A percentile compares a stretch with the other conserved stretches of the same genome.
These are phyloP conservation scores for Rugalucina vietnamica DNA, from an alignment of 2,888 invertebrate species.

Conservation along the genomic window DNA sequence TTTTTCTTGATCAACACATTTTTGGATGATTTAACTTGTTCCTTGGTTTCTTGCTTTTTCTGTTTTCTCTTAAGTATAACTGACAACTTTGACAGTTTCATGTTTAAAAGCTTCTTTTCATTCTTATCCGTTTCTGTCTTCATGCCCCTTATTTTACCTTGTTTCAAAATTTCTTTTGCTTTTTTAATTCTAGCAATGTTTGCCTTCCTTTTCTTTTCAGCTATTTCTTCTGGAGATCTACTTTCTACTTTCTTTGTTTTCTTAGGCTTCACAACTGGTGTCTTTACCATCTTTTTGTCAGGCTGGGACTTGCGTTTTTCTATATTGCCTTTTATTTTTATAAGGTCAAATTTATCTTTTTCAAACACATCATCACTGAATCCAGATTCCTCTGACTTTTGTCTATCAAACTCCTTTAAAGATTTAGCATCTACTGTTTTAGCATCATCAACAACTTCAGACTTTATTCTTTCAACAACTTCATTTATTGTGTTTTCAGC, in stretches of 20 bases:
- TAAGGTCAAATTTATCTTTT: neutral
- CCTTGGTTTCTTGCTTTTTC: conserved; percentile 28
- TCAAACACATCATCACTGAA: conserved; percentile 7
- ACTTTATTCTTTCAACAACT: conserved; percentile 45
- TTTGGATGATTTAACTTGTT: conserved; percentile 21
- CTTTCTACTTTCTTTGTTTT: neutral
- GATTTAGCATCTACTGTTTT: conserved; percentile 21
- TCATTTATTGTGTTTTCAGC: conserved; percentile 1
- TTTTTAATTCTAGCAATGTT: conserved; percentile 50
- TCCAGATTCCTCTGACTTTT: too few relatives aligned
- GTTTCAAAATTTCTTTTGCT: conserved; percentile 47
- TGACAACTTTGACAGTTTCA: conserved; percentile 31
- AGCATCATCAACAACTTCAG: neutral
- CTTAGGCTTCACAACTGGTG: neutral
- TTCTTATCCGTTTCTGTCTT: conserved; percentile 29
- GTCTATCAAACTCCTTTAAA: neutral
- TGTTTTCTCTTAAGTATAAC: conserved; percentile 17
- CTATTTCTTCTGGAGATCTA: conserved; percentile 51
- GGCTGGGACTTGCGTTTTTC: neutral
- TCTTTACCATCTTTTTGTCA: neutral
- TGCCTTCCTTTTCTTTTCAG: conserved; percentile 56
- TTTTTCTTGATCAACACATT: conserved; percentile 46
- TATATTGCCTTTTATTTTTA: conserved; percentile 6
- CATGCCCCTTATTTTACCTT: conserved; percentile 9
- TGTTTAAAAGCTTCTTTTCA: conserved; percentile 28